phyloP scores from a whole-genome alignment of 2,797 vertebrate species.

The Linurgus olivaceus region DNA sequence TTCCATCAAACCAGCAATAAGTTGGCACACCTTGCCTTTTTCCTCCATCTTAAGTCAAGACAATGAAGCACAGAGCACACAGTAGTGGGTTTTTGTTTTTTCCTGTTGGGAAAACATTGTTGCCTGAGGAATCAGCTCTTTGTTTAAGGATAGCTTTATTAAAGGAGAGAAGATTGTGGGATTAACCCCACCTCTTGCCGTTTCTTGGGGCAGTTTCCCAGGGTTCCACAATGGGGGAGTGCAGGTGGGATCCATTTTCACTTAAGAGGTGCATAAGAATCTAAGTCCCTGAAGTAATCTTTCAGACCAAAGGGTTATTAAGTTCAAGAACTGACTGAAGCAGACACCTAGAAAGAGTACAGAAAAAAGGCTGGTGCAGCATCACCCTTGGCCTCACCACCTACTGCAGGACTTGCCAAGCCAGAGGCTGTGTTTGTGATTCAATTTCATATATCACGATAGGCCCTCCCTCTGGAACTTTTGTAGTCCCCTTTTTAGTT shows the following conservation, averaged over 20 bases:
- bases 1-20: not conserved
- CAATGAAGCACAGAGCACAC: not conserved
- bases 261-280: not conserved
- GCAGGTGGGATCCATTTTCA: not conserved
- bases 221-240: not conserved
- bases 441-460: not conserved
- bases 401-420: not conserved
- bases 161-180: not conserved
- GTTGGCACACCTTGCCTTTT: not conserved
- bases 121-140: not conserved
- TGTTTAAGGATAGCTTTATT: not conserved
- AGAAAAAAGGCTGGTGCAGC: not conserved
- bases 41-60: constrained; percentile 1
- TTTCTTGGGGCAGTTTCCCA: not conserved
- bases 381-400: not conserved
- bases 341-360: not conserved
- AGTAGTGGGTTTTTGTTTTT: not conserved
- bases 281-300: not conserved
- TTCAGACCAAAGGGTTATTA: not conserved
- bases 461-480: not conserved
- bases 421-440: not conserved
- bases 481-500: not conserved
- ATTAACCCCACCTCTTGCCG: not conserved
- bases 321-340: not conserved
- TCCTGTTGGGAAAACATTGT: not conserved